phyloP scores from a whole-genome alignment of 2,888 invertebrate species.

The Tetheella fluctuosa region DNA sequence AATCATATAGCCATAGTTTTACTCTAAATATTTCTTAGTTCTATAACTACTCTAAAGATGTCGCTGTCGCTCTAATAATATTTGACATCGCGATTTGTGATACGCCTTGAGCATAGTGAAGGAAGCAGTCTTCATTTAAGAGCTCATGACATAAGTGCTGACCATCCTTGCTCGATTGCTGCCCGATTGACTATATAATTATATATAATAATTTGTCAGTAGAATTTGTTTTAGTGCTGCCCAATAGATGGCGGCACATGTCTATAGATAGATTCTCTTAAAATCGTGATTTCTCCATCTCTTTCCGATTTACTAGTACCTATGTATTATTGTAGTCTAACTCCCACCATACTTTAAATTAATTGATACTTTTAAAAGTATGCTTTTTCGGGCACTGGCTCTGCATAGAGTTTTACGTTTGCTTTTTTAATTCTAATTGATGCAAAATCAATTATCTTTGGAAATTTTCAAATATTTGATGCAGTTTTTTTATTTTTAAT shows the following conservation, averaged over 20 bases:
- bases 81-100: neutral
- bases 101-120: neutral
- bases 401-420: neutral
- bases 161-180: neutral
- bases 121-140: neutral
- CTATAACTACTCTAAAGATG: no score
- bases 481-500: neutral
- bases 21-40: no score
- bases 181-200: no score
- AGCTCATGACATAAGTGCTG: no score
- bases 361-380: neutral
- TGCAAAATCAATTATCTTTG: neutral
- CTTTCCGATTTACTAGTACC: neutral
- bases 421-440: neutral
- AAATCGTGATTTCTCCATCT: neutral
- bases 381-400: neutral
- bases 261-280: no score
- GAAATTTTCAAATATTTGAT: neutral
- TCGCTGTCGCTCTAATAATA: neutral
- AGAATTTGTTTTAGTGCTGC: no score
- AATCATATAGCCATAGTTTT: no score
- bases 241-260: neutral
- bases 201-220: no score
- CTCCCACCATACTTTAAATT: neutral
- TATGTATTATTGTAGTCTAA: neutral